Evolutionary conservation across 2,888 invertebrate genomes (phyloP).

Genomic region (Carcina quercana): DNA sequence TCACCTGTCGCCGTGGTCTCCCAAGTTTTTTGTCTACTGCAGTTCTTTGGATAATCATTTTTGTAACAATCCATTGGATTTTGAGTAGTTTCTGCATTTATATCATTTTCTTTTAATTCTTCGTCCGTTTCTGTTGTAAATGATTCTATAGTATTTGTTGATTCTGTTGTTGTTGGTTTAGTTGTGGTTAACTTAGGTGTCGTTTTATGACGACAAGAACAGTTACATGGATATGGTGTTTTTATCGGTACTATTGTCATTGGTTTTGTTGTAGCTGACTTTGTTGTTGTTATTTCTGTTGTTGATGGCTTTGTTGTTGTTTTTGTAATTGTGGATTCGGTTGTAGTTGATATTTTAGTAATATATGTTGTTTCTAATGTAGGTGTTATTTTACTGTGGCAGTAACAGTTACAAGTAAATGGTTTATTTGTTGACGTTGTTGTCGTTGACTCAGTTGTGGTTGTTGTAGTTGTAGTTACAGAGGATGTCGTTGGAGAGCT

Average conservation of each 20-base stretch:
- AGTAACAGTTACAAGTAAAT: too few relatives aligned
- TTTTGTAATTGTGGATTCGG: neutral
- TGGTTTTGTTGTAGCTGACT: constrained; percentile 4
- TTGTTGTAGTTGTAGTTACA: constrained; percentile 1
- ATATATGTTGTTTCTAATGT: too few relatives aligned
- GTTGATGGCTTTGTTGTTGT: constrained; percentile 1
- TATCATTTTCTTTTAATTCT: too few relatives aligned
- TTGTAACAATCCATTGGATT: too few relatives aligned
- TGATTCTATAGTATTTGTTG: too few relatives aligned
- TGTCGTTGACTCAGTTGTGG: too few relatives aligned
- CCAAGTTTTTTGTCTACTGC: constrained; percentile 47
- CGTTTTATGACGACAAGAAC: constrained; percentile 1
- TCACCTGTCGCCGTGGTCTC: constrained; percentile 52
- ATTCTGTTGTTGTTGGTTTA: constrained; percentile 4
- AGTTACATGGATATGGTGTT: constrained; percentile 3
- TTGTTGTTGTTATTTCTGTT: constrained; percentile 5
- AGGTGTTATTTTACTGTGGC: too few relatives aligned
- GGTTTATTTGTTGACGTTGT: too few relatives aligned
- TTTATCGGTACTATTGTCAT: constrained; percentile 5
- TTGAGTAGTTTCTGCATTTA: too few relatives aligned
- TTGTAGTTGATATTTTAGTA: neutral
- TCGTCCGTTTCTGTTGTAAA: too few relatives aligned
- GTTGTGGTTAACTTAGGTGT: constrained; percentile 1
- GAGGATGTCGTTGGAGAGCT: constrained; percentile 2
- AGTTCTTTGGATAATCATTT: constrained; percentile 32